Conservation (phyloP, 2,113 vertebrate genomes). For the Python bivittatus region DNA sequence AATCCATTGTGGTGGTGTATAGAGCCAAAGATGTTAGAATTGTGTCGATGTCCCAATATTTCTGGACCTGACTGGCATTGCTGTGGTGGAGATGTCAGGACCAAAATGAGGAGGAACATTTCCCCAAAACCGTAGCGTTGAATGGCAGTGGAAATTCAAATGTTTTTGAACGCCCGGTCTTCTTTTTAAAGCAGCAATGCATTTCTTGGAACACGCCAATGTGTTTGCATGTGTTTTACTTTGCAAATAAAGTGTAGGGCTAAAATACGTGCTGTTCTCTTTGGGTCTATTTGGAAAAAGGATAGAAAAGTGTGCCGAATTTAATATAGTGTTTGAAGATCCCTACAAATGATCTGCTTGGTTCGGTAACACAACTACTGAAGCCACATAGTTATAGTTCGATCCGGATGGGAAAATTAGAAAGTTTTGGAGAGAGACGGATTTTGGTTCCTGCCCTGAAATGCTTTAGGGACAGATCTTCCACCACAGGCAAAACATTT, state of each 20-base stretch:
- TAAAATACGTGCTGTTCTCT: not conserved
- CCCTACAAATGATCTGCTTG: not conserved
- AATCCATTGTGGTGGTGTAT: too few species aligned
- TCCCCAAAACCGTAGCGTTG: too few species aligned
- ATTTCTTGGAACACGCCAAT: conserved; percentile 12
- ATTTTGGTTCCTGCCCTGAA: not conserved
- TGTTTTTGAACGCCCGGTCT: not conserved
- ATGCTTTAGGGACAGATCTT: too few species aligned
- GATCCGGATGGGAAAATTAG: too few species aligned
- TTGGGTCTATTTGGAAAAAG: not conserved
- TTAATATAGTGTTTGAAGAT: not conserved
- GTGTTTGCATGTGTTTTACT: too few species aligned
- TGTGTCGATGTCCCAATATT: too few species aligned
- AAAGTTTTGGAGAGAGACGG: too few species aligned
- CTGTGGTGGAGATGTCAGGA: conserved; percentile 16
- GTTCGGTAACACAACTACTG: not conserved
- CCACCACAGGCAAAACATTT: too few species aligned
- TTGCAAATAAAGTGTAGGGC: conserved; percentile 3
- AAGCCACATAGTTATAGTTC: not conserved
- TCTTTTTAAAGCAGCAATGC: not conserved
- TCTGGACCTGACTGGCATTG: too few species aligned
- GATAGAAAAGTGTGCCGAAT: not conserved
- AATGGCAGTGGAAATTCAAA: conserved; percentile 30
- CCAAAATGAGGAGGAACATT: not conserved
- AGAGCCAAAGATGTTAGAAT: too few species aligned